phyloP scores from a whole-genome alignment of 2,113 vertebrate species.

The Physeter macrocephalus region DNA sequence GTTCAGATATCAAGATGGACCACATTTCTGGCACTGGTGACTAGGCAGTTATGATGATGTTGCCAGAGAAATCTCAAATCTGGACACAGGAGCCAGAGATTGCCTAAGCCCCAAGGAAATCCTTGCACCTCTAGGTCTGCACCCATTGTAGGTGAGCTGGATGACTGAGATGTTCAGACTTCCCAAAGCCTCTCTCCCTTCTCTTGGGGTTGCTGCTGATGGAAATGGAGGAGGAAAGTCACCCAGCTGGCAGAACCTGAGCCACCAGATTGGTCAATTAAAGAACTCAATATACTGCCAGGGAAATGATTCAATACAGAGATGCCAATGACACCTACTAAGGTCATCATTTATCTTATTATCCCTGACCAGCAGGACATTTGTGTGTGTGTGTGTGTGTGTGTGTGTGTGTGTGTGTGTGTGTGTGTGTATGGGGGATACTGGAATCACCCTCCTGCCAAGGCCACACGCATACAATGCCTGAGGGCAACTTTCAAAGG shows the following conservation, averaged over 20 bases:
- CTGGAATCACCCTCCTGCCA: not conserved
- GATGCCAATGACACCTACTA: slow-evolving; percentile 33
- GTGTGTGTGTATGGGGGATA: not conserved
- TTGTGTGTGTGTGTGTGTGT: too few relatives aligned
- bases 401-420: not conserved
- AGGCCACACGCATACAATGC: not conserved
- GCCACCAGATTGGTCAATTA: slow-evolving; percentile 59
- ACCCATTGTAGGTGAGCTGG: not conserved
- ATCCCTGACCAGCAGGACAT: not conserved
- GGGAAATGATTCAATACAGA: slow-evolving; percentile 51
- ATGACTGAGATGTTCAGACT: not conserved
- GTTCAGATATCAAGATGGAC: slow-evolving; percentile 7
- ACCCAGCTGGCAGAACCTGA: slow-evolving; percentile 49
- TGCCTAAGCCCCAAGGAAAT: not conserved
- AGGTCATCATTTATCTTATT: slow-evolving; percentile 55
- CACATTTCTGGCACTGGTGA: not conserved
- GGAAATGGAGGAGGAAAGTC: slow-evolving; percentile 18
- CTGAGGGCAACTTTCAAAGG: not conserved
- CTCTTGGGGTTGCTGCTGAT: not conserved
- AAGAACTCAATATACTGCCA: slow-evolving; percentile 55
- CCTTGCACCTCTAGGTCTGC: not conserved
- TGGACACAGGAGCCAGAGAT: not conserved
- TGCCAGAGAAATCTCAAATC: slow-evolving; percentile 7
- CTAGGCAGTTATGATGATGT: not conserved
- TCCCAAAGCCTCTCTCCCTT: not conserved